Evolutionary conservation across 2,113 vertebrate species (phyloP), one percentile per base, ranked within the genome.

Genomic region (Cephalopterus ornatus): DNA sequence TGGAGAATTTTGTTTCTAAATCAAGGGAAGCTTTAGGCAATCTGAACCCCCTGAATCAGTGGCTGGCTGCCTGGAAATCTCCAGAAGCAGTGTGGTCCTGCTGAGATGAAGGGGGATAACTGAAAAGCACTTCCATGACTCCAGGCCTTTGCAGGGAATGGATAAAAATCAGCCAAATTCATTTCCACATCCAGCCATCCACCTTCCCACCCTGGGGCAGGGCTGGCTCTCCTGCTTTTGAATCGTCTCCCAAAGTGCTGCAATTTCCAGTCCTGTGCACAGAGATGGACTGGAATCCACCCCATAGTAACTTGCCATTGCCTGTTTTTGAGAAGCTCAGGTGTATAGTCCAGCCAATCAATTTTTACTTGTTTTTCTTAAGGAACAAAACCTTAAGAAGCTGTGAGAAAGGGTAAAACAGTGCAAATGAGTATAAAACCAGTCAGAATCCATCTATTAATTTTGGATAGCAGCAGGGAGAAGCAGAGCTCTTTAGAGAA

Each of bases 91-190:
- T 63, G 35, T 55, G 35, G 21, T 46, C n/a, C 26, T 33, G 46
- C 27, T 0, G 0, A 39, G 55, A 47, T 1, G 0, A 80, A 63
- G 35, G 2, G 10, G 5, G 10, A 13, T 53, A 80, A 81, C 12
- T 67, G 35, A 77, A 91, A 80, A 93, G 32, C 63, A 83, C 21
- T 24, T 59, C 50, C 2, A 1, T 55, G 59, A 55, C 27, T 89
- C 30, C 55, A 78, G 47, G 24, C 26, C 84, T 87, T 85, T 0
- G 2, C 30, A 87, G 52, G 22, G 39, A 77, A 30, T 55, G 42
- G 68, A 84, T 93, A 86, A 86, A 88, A 92, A 86, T 66, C 78
- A 83, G 53, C 26, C 20, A 4, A 85, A 83, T 70, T n/a, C 8
- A 22, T 53, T 88, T 85, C 84, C 77, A 89, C 52, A 82, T 65